These are phyloP conservation scores for Nasonia longicornis DNA, from an alignment of 1,140 invertebrate species.

Conservation along the genomic window DNA sequence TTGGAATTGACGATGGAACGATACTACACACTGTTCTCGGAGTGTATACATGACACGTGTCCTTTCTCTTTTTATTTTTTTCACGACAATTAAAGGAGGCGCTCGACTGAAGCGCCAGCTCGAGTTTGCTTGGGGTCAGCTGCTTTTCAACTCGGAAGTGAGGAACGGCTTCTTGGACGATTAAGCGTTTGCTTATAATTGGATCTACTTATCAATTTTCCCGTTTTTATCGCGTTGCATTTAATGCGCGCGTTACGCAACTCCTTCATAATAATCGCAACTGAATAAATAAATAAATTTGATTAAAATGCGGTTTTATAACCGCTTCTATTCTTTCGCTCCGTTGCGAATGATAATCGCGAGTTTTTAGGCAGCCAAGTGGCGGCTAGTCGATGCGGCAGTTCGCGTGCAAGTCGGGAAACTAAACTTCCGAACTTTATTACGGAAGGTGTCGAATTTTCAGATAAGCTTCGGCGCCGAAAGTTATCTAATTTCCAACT, in stretches of 20 bases:
- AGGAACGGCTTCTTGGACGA: background rate
- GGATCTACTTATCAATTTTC: background rate
- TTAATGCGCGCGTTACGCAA: no score
- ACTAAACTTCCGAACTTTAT: slow-evolving; percentile 44
- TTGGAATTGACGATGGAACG: background rate
- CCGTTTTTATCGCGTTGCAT: no score
- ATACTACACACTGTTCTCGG: background rate
- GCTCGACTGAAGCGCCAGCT: background rate
- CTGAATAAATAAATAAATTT: no score
- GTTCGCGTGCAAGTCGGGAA: slow-evolving; percentile 35
- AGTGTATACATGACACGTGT: background rate
- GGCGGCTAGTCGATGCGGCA: slow-evolving; percentile 32
- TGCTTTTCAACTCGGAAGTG: background rate
- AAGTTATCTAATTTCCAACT: slow-evolving; percentile 47
- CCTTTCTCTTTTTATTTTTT: background rate
- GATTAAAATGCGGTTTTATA: no score
- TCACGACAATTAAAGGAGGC: background rate
- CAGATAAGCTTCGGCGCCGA: slow-evolving; percentile 31
- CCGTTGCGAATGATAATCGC: slow-evolving; percentile 13
- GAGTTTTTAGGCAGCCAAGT: slow-evolving; percentile 17
- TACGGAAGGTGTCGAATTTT: slow-evolving; percentile 35
- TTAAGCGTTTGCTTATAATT: background rate
- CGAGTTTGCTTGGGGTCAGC: background rate
- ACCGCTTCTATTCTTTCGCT: background rate
- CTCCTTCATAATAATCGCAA: no score